phyloP scores from a whole-genome alignment of 1,140 invertebrate genomes.

The Lucilia cuprina region DNA sequence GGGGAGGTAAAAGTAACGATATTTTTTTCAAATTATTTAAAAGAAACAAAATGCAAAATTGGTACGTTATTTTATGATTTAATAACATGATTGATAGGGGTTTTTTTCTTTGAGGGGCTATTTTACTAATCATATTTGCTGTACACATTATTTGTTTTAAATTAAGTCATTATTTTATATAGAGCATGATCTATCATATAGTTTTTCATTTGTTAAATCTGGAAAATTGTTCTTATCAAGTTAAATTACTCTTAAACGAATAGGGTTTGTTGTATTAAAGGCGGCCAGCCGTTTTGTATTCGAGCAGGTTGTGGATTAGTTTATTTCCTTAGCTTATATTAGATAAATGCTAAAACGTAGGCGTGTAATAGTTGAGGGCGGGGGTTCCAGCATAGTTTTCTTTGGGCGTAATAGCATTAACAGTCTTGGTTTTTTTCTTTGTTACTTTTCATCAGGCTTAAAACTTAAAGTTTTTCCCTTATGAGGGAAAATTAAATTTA shows the following conservation, averaged over 20 bases:
- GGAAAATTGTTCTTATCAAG: neutral
- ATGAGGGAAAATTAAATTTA: neutral
- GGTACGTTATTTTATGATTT: neutral
- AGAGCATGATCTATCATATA: too few species aligned
- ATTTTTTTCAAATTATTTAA: neutral
- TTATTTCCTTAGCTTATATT: neutral
- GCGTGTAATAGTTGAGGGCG: neutral
- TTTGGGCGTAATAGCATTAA: neutral
- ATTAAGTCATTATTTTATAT: neutral
- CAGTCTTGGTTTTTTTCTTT: neutral
- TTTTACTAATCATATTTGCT: neutral
- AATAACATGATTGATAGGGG: neutral
- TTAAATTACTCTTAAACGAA: neutral
- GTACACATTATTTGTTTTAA: neutral
- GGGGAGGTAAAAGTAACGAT: neutral
- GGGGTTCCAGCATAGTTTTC: too few species aligned
- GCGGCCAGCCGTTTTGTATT: neutral
- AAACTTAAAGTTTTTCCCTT: neutral
- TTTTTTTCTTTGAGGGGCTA: neutral
- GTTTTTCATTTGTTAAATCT: too few species aligned
- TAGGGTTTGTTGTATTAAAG: neutral
- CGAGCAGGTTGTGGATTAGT: neutral
- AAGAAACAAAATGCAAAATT: neutral
- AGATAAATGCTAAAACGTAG: neutral
- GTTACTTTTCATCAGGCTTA: slow-evolving; percentile 10